Base-by-base conservation (phyloP, 2,888 invertebrate genomes). In the Epiblema foenella region DNA sequence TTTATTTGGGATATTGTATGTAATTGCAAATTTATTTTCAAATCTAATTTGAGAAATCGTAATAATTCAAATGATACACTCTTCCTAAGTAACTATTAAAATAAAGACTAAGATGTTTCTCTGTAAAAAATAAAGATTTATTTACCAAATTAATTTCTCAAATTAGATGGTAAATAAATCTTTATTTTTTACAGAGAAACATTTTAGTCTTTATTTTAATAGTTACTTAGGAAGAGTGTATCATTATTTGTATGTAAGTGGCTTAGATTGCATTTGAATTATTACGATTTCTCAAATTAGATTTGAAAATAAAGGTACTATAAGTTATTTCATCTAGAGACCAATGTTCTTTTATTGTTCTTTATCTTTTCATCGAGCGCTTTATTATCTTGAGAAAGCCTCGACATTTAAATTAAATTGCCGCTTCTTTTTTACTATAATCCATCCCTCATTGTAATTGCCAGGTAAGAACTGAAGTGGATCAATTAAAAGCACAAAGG, bases 331-430 rank as follows among this genome's bases (percentile, higher is more conserved):
- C 42, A n/a, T 59, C n/a, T 15, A 59, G 33, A 24, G 17, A 8
- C 11, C 33, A 10, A 29, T 29, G n/a, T 54, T 29, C 18, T 49
- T 37, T 67, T 54, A 33, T 37, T 51, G 58, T 51, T 37, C 3
- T 46, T 39, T 2, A 57, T 20, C 24, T 52, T 24, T 51, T 11
- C 39, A 60, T 18, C 29, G 11, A 52, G 58, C 39, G 12, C 12
- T 59, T 54, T 5, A 5, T 5, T 10, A 60, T 29, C 68, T 63
- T 63, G 68, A 63, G 68, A 69, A 69, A 37, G 49, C 56, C 20
- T 20, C 33, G 62, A 17, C 68, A 62, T 69, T 63, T 57, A 33
- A 46, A 37, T 29, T 20, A 37, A 69, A 63, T 46, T 37, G 33
- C 33, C 37, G 24, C 39, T 51, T 54, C 39, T 56, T 52, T 17